Base-by-base conservation (phyloP, 2,113 vertebrate species). In the Notothenia rossii region DNA sequence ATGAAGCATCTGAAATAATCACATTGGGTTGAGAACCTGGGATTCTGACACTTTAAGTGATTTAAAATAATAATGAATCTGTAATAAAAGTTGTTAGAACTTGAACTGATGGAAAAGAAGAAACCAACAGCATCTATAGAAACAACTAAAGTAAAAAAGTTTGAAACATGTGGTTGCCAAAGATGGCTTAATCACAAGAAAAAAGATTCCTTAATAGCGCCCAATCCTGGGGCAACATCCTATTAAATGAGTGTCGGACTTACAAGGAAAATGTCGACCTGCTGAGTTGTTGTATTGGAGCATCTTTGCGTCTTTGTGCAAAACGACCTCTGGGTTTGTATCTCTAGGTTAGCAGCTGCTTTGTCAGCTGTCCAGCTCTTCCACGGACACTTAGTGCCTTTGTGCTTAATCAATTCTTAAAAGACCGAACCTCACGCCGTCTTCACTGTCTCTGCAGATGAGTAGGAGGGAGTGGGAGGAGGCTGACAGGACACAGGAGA, bases 381-480 rank as follows among this genome's bases (percentile, higher is more conserved):
- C 65, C 73, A 63, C 15, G 51, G 0, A 69, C 77, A 66, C 87
- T 87, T 53, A 15, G 29, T 79, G 71, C 25, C n/a, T 36, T 79
- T 79, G 79, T 75, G 53, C 77, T 78, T 89, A 68, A 89, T 87
- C 69, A 87, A 56, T 81, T 75, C 76, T 83, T 87, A 79, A 85
- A 82, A 82, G 8, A 46, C 10, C 17, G 45, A 48, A 75, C 46
- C 67, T 66, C 77, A 74, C 53, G n/a, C 65, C 80, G 55, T 79
- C 83, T 33, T 71, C 55, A 9, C 17, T 1, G 17, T 33, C 48
- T 81, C 56, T 71, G 64, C 50, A 66, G 70, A 68, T 15, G 1
- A 46, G 48, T 22, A 51, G 11, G 45, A 43, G 29, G 74, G 11
- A 40, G 45, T 18, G 12, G 46, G 79, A 62, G 66, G 45, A 20